Conservation (phyloP, 2,888 invertebrate species). For the Minunthozetes semirufus region DNA sequence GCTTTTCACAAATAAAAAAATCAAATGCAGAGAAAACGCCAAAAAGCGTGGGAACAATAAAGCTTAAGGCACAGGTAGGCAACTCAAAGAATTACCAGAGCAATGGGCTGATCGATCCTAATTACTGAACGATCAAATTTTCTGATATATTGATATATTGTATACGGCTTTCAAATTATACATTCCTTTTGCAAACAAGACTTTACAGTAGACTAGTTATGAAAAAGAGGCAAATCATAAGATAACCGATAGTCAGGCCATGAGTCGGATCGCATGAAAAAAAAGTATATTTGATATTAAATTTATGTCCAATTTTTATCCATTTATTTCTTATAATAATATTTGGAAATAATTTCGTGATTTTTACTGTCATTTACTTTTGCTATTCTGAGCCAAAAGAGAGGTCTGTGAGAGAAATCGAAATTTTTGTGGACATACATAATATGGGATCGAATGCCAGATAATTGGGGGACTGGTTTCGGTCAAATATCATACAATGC, state of each 20-base stretch:
- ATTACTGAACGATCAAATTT: conserved; percentile 31
- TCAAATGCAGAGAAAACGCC: neutral
- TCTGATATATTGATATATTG: conserved; percentile 29
- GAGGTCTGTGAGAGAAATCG: neutral
- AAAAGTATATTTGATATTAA: neutral
- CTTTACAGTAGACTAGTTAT: neutral
- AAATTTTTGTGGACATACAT: conserved; percentile 17
- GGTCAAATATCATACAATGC: neutral
- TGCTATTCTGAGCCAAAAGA: neutral
- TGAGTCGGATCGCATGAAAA: neutral
- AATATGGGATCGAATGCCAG: neutral
- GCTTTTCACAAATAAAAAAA: neutral
- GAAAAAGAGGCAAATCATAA: neutral
- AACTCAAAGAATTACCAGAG: neutral
- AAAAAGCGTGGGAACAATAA: conserved; percentile 28
- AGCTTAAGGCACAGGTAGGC: conserved; percentile 11
- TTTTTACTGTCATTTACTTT: conserved; percentile 26
- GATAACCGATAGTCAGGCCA: neutral
- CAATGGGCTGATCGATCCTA: conserved; percentile 26
- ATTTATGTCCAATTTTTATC: conserved; percentile 18
- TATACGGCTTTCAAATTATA: conserved; percentile 25
- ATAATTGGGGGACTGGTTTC: conserved; percentile 21
- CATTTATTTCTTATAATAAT: neutral
- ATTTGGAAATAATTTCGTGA: conserved; percentile 19
- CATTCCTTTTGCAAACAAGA: conserved; percentile 28